Base-by-base conservation (phyloP, 2,797 vertebrate genomes). In the Micromesistius poutassou region DNA sequence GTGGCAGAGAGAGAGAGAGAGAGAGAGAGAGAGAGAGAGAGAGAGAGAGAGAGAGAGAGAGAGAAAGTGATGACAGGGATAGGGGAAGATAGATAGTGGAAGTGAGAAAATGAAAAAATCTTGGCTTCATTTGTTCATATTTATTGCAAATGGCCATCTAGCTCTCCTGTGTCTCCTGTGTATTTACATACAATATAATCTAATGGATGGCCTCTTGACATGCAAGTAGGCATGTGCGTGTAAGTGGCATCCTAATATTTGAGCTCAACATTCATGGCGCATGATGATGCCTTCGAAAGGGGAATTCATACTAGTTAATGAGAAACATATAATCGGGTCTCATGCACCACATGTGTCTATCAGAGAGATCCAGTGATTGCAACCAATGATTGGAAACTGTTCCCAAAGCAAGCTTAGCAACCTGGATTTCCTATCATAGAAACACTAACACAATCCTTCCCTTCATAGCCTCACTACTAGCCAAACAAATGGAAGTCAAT, bases 281-380 rank as follows among this genome's bases (percentile, higher is more conserved):
- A 85, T 86, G 87, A 91, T 90, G 90, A 89, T 76, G 85, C 79
- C 77, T 86, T 84, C 88, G 90, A 87, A 92, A 87, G 90, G 81
- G 82, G 75, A 87, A 89, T 72, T n/a, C 72, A 77, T 74, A 79
- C 38, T 78, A 87, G 78, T 87, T 89, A 91, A 89, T 87, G 86
- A 87, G 86, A 85, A 80, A 81, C 74, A 82, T 87, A 84, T 85
- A 87, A 89, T 87, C 87, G 86, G 83, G 82, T 89, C 86, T 80
- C 82, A 83, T 89, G 77, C 81, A 80, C 73, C 72, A 28, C 35
- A 25, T 30, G 50, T 35, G 28, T 71, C 76, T 70, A 38, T 6
- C 72, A 80, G 77, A 78, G 66, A 71, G 66, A 55, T 22, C 13
- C 42, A 14, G 42, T 4, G 42, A 46, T 22, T 19, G 50, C 50